Conservation (phyloP, 2,888 invertebrate genomes). For the Xanthorhoe spadicearia region DNA sequence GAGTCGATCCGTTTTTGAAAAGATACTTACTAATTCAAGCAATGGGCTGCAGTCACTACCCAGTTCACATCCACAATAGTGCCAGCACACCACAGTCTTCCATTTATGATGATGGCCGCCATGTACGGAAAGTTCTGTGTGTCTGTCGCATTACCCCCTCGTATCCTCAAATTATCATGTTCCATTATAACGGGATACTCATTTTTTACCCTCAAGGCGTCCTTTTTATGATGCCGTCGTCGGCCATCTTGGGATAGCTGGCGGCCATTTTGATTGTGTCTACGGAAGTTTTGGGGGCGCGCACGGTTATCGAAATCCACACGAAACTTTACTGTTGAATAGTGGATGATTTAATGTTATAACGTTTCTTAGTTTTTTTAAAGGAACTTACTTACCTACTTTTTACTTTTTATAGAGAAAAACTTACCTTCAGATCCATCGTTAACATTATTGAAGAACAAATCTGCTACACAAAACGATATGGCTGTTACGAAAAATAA, state of each 20-base stretch:
- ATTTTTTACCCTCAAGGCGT: slow-evolving; percentile 55
- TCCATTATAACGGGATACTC: slow-evolving; percentile 45
- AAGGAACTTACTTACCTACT: too few relatives aligned
- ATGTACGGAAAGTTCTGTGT: slow-evolving; percentile 74
- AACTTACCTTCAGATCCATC: slow-evolving; percentile 29
- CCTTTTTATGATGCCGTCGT: slow-evolving; percentile 39
- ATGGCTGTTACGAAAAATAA: slow-evolving; percentile 17
- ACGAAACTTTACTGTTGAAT: slow-evolving; percentile 50
- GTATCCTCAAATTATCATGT: slow-evolving; percentile 50
- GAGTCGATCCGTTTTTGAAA: too few relatives aligned
- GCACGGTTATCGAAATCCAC: slow-evolving; percentile 39
- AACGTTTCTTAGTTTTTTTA: too few relatives aligned
- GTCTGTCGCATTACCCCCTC: slow-evolving; percentile 62
- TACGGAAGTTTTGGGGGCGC: slow-evolving; percentile 8
- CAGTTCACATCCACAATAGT: slow-evolving; percentile 74
- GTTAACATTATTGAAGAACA: slow-evolving; percentile 1
- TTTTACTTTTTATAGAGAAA: too few relatives aligned
- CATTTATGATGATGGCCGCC: slow-evolving; percentile 76
- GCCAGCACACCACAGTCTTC: slow-evolving; percentile 76
- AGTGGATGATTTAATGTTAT: background rate
- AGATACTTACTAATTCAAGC: slow-evolving; percentile 73
- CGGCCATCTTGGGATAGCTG: too few relatives aligned
- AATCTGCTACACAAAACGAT: slow-evolving; percentile 19
- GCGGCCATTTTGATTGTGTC: slow-evolving; percentile 11
- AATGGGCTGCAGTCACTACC: slow-evolving; percentile 78